phyloP scores from a whole-genome alignment of 2,797 vertebrate species.

The Rhynchonycteris naso region DNA sequence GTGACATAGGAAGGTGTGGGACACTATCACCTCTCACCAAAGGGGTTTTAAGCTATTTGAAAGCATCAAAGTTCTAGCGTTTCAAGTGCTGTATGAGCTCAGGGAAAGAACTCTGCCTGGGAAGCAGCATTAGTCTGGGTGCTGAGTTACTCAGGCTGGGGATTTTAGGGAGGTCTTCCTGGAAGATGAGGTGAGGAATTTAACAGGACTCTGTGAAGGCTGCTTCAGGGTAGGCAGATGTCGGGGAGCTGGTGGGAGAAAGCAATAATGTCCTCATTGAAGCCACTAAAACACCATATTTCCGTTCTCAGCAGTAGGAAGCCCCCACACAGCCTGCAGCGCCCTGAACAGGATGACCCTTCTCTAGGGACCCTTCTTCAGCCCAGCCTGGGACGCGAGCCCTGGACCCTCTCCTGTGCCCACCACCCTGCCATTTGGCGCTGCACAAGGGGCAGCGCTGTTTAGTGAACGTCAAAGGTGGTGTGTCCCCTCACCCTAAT shows the following conservation, averaged over 20 bases:
- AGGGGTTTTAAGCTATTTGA: not conserved
- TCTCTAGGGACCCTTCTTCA: not conserved
- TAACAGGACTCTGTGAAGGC: not conserved
- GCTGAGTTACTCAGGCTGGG: not conserved
- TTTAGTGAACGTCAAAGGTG: not conserved
- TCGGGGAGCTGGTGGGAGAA: not conserved
- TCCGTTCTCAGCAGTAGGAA: not conserved
- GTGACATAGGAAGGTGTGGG: not conserved
- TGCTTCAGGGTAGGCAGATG: not conserved
- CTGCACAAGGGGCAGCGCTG: not conserved
- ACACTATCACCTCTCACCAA: not conserved
- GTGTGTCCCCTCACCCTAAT: too few species aligned
- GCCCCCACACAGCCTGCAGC: not conserved
- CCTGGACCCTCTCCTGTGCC: not conserved
- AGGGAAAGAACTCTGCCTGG: not conserved
- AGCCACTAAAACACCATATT: not conserved
- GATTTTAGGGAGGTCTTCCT: not conserved
- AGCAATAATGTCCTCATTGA: not conserved
- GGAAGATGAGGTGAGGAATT: not conserved
- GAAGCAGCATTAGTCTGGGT: not conserved
- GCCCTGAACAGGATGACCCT: not conserved
- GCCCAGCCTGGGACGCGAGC: too few species aligned
- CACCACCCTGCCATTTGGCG: too few species aligned
- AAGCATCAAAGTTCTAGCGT: not conserved
- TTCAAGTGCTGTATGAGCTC: not conserved